Evolutionary conservation across 2,888 invertebrate species (phyloP).

Genomic region (Dasypogon diadema): DNA sequence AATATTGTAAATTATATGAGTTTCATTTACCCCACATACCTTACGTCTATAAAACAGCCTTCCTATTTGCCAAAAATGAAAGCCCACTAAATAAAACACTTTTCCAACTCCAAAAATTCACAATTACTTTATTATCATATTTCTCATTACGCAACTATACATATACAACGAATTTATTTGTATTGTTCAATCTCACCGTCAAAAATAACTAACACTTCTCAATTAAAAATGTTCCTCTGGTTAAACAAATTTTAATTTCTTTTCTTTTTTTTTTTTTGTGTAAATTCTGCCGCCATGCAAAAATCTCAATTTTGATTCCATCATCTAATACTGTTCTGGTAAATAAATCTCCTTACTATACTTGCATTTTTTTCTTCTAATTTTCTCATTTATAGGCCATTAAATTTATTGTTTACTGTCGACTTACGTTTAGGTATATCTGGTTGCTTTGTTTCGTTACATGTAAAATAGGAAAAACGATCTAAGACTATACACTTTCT

Average conservation of each 20-base stretch:
- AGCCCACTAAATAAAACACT: background rate
- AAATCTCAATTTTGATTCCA: background rate
- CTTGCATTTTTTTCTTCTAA: constrained; percentile 32
- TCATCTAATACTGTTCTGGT: background rate
- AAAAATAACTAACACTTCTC: constrained; percentile 30
- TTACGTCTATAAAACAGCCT: no score
- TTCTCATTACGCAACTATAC: constrained; percentile 38
- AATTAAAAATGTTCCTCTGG: background rate
- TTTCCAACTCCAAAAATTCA: constrained; percentile 20
- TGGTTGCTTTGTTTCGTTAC: constrained; percentile 13
- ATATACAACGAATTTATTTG: constrained; percentile 30
- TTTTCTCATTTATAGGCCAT: constrained; percentile 54
- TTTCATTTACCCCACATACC: no score
- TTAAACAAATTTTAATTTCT: background rate
- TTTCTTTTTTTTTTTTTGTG: constrained; percentile 8
- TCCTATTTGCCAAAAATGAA: no score
- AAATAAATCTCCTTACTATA: constrained; percentile 43
- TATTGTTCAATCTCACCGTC: constrained; percentile 10
- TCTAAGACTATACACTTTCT: constrained; percentile 11
- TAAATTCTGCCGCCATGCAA: constrained; percentile 13
- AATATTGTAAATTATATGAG: no score
- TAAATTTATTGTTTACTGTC: constrained; percentile 55
- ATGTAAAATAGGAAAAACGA: constrained; percentile 44
- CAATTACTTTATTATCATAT: constrained; percentile 24
- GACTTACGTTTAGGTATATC: constrained; percentile 33